Base-by-base conservation (phyloP, 1,140 invertebrate genomes). In the Linepithema humile region DNA sequence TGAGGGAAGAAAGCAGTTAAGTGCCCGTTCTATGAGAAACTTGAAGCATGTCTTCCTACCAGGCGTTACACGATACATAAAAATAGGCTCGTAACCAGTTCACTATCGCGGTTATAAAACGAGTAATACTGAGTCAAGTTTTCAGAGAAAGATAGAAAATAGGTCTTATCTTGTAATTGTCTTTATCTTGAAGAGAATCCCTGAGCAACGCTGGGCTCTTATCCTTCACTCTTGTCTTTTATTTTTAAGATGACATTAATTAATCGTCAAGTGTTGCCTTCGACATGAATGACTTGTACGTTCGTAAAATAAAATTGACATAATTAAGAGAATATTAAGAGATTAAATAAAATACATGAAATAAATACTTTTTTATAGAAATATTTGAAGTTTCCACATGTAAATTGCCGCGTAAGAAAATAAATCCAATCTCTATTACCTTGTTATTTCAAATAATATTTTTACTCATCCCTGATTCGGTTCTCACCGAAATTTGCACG, bases 401-500 rank as follows among this genome's bases (percentile, higher is more conserved):
- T 35, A n/a, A n/a, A n/a, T n/a, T n/a, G n/a, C n/a, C n/a, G n/a
- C n/a, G n/a, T n/a, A n/a, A n/a, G n/a, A n/a, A n/a, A n/a, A n/a
- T n/a, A n/a, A n/a, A n/a, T n/a, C n/a, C n/a, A n/a, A n/a, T n/a
- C n/a, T 43, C 65, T 10, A 1, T 35, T n/a, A n/a, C 23, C 59
- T 20, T 20, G 0, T 26, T 59, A 43, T 73, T 59, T 77, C 38
- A 23, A 32, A 50, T 15, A 23, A 40, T 29, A 43, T 43, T 53
- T 7, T 20, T 32, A 23, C 6, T 80, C n/a, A 57, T 69, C 29
- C 35, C 35, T 32, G 48, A 6, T 78, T 87, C 83, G 64, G 6
- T 80, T 87, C 75, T 74, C 86, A 50, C 20, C 74, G 60, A 59
- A 17, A 3, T 57, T 55, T 74, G 40, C 60, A 29, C 43, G 32